A percentile compares a stretch with the other conserved stretches of the same genome.
Evolutionary conservation across 2,888 invertebrate genomes (phyloP).

Genomic region (Helicoverpa assulta): DNA sequence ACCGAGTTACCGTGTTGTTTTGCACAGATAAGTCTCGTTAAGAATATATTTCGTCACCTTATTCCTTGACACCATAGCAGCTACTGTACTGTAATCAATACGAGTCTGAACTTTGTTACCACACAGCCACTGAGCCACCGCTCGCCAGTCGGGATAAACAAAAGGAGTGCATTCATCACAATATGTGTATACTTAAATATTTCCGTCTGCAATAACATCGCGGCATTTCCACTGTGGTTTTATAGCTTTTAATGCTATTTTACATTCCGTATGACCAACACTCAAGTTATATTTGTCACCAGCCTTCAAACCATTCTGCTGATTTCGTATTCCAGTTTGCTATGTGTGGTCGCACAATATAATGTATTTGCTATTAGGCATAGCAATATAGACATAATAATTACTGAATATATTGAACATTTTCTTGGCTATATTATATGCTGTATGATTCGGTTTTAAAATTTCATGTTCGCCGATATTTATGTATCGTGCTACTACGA

Average conservation of each 20-base stretch:
- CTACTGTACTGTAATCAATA: constrained; percentile 41
- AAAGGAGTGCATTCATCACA: constrained; percentile 73
- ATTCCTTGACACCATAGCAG: constrained; percentile 11
- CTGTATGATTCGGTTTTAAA: neutral
- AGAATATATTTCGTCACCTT: constrained; percentile 13
- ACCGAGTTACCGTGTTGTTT: constrained; percentile 18
- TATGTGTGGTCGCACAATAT: constrained; percentile 25
- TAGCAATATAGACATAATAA: constrained; percentile 7
- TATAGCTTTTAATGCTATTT: constrained; percentile 77
- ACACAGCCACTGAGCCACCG: constrained; percentile 43
- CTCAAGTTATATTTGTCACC: constrained; percentile 75
- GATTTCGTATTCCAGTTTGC: constrained; percentile 55
- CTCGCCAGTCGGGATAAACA: constrained; percentile 65
- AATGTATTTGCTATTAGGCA: constrained; percentile 12
- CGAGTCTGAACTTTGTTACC: constrained; percentile 51
- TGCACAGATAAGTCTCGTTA: constrained; percentile 14
- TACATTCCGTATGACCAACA: constrained; percentile 73
- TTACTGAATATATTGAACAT: neutral
- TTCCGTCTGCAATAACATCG: constrained; percentile 77
- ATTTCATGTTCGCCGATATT: neutral
- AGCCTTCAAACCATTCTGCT: constrained; percentile 56
- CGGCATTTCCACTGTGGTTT: constrained; percentile 61
- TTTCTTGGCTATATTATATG: constrained; percentile 2
- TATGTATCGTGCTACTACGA: too few relatives aligned
- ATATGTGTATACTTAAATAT: constrained; percentile 76